Conservation (phyloP, 2,797 vertebrate species). For the Crenichthys baileyi region DNA sequence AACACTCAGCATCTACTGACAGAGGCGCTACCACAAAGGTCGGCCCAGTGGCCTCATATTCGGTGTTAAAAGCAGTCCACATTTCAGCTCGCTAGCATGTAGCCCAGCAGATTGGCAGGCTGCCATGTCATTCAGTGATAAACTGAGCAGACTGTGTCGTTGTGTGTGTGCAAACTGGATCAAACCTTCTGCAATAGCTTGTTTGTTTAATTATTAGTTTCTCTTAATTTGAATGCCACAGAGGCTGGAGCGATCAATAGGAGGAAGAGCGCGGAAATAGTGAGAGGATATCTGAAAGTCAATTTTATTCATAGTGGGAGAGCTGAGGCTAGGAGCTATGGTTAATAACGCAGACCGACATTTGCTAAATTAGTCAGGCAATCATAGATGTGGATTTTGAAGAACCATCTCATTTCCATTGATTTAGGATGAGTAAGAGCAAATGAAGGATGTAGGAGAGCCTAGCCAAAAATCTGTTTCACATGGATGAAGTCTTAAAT, state of each 20-base stretch:
- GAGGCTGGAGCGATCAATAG: conserved; percentile 33
- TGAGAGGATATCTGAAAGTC: conserved; percentile 64
- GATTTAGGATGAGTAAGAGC: conserved; percentile 49
- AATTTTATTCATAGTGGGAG: conserved; percentile 44
- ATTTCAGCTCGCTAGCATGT: conserved; percentile 23
- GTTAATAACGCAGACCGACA: conserved; percentile 49
- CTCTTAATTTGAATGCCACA: conserved; percentile 38
- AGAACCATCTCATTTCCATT: conserved; percentile 48
- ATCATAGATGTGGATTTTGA: conserved; percentile 47
- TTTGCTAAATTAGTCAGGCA: conserved; percentile 54
- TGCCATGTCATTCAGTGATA: conserved; percentile 32
- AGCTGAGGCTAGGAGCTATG: conserved; percentile 35
- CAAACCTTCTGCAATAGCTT: conserved; percentile 37
- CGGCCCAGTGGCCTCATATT: conserved; percentile 21
- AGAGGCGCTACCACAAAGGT: conserved; percentile 25
- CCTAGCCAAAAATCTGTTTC: conserved; percentile 24
- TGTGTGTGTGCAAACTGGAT: conserved; percentile 17
- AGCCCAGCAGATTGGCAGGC: conserved; percentile 29
- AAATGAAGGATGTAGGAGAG: conserved; percentile 37
- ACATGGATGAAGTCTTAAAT: conserved; percentile 25
- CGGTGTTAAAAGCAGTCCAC: conserved; percentile 38
- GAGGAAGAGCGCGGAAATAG: conserved; percentile 32
- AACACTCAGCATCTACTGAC: neutral
- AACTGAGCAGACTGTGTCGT: conserved; percentile 4
- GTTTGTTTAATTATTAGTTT: conserved; percentile 44